Evolutionary conservation across 2,797 vertebrate genomes (phyloP), one percentile per base, ranked within the genome.

Genomic region (Takifugu ocellatus): DNA sequence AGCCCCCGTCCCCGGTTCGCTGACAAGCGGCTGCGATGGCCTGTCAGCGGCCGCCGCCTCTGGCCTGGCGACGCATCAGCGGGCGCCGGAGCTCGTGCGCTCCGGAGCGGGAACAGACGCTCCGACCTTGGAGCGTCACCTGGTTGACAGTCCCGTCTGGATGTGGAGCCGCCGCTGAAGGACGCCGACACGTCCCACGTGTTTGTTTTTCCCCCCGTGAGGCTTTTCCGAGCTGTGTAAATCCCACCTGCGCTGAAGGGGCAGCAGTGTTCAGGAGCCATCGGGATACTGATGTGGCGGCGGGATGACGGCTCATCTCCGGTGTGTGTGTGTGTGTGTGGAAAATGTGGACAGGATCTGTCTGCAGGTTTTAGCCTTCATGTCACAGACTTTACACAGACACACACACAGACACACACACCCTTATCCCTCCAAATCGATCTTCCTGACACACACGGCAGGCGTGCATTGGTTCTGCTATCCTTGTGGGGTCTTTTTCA

Each of bases 21-120:
- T 83, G 82, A 81, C 82, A 82, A 60, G 14, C 31, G 59, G 59
- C 83, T 66, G 67, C 70, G 82, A 81, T 63, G 79, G 74, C 69
- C 82, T 87, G 86, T 83, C 85, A 86, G 15, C 58, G 6, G 27
- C 16, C 6, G 15, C 25, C 16, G 9, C 11, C 3, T 6, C 27
- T 3, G 10, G 10, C 5, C 36, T 60, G 63, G 61, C 48, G 63
- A 64, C 72, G 77, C 75, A 71, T 76, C 77, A 57, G 65, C 49
- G 60, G 55, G 51, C 67, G 43, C 31, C 7, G 25, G 62, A 66
- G 65, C 75, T 70, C 67, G 16, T 59, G 15, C 49, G 49, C 51
- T 46, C 14, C 6, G 24, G 44, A 54, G 33, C 27, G 56, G 50
- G 31, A 10, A 10, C 31, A 33, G 31, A 25, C 49, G 55, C 25